Evolutionary conservation across 2,888 invertebrate species (phyloP), one percentile per base, ranked within the genome.

Genomic region (Eucera pruinosa): DNA sequence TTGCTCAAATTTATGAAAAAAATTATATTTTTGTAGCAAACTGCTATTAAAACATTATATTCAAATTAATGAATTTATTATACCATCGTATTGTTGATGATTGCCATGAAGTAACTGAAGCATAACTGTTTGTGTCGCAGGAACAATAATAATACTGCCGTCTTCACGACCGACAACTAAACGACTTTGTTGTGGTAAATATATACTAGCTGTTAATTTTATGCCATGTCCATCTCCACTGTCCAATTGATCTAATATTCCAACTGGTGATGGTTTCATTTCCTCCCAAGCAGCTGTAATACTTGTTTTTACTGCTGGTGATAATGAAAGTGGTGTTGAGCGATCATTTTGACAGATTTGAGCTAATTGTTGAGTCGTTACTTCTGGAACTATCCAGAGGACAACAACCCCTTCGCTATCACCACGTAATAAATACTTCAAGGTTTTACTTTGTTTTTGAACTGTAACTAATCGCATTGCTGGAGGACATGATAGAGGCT

Each of bases 71-170:
- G 66, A 72, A 62, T 52, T 72, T 55, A 74, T 72, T 30, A 57
- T 72, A 96, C 96, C 96, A 87, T 95, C 95, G 80, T 95, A 94
- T 84, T 96, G 96, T 88, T 97, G 97, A 92, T 97, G 97, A 80
- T 95, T 96, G 6, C 97, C 97, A 85, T 97, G 97, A 68, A 99
- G 93, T 65, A 99, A 92, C 88, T 99, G 98, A 81, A 98, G 93
- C 95, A 98, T 97, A 3, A 99, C 97, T 0, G 98, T 98, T 90
- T 98, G 98, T 0, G 98, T 98, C 0, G 98, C 99, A 27, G 98
- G 97, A 60, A 98, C 96, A 77, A 99, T 98, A 25, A 99, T 96
- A 78, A 99, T 99, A 66, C 97, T 96, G 2, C 99, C 99, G 90
- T 99, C 98, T 90, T 98, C 97, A 11, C 98, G 94, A 0, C 99